Base-by-base conservation (phyloP, 2,113 vertebrate species). In the Entosphenus tridentatus region DNA sequence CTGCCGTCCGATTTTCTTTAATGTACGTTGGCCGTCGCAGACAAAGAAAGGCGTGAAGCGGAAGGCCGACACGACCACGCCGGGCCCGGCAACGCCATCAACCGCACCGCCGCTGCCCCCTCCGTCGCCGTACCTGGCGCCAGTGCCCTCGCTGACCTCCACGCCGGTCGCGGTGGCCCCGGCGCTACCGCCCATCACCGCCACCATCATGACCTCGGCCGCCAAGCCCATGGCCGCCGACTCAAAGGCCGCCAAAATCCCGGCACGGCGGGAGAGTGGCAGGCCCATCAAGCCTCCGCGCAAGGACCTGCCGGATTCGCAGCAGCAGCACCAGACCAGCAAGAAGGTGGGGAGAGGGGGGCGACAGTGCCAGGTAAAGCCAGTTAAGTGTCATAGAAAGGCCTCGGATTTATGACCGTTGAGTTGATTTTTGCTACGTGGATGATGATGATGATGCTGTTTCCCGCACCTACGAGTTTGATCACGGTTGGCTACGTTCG, bases 21-120 rank as follows among this genome's bases (percentile, higher is more conserved):
- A 39, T 39, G 39, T 39, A 39, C 39, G 39, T 39, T 39, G 39
- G 39, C 39, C 39, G 5, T 80, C 74, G 14, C 80, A 89, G 86
- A 96, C 62, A 65, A 65, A 93, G 81, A 98, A 96, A 79, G 93
- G 93, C 2, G 92, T 98, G 76, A 98, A 98, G 77, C 77, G 93
- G 80, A 88, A 91, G 84, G 83, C 82, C 0, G 93, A 98, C 81
- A 98, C 93, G 0, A 98, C 93, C 57, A 98, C 93, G 0, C 93
- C 93, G 39, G 39, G 39, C 39, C 39, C 39, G 39, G 39, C 39
- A 39, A 39, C 39, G 39, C 39, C 39, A 39, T 39, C 39, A 39
- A 98, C 92, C 21, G 96, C 92, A 0, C 89, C 89, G 0, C 90
- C 87, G 69, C 96, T 96, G 76, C 80, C 81, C 0, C 82, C 90